Evolutionary conservation across 2,888 invertebrate genomes (phyloP), one percentile per base, ranked within the genome.

Genomic region (Caenorhabditis sp.): DNA sequence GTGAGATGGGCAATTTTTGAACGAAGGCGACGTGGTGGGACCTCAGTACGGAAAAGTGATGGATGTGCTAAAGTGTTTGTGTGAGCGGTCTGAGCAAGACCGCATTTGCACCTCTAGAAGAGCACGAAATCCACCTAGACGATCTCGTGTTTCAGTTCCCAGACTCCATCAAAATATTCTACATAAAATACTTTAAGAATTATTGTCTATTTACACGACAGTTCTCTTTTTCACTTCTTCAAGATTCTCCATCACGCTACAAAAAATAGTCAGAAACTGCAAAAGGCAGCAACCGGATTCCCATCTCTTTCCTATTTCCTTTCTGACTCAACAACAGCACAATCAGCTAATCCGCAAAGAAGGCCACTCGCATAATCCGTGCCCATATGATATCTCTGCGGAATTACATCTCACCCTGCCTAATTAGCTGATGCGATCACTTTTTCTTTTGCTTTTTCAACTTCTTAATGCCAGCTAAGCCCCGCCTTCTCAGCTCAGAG

Each of bases 11-110:
- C 69, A 62, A 70, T 62, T 68, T 67, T 67, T 62, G 62, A 77
- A 69, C 62, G 71, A 71, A 64, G 71, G 71, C 62, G 62, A 64
- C 56, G 28, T n/a, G n/a, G n/a, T n/a, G 69, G 69, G 69, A 69
- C 65, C 72, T 65, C 56, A 47, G 47, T 58, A 20, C 37, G 58
- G 58, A 58, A 72, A 65, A 70, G 70, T 69, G 69, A 77, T 77
- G 77, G 77, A 77, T 77, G 68, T 35, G 47, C 56, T 35, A 58
- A 47, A 50, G 37, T 53, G 37, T 51, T 37, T 53, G 28, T 37
- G 53, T 37, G 51, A 20, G 51, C 18, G 50, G 24, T 18, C 26
- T 9, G 6, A 37, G 18, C n/a, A n/a, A n/a, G n/a, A n/a, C 22
- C 18, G 26, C 65, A 51, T 67, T 74, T 74, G 65, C 65, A 65